Evolutionary conservation across 92 coral and sea anemone species (phyloP).

Genomic region (Hydrozoanthus gracilis): DNA sequence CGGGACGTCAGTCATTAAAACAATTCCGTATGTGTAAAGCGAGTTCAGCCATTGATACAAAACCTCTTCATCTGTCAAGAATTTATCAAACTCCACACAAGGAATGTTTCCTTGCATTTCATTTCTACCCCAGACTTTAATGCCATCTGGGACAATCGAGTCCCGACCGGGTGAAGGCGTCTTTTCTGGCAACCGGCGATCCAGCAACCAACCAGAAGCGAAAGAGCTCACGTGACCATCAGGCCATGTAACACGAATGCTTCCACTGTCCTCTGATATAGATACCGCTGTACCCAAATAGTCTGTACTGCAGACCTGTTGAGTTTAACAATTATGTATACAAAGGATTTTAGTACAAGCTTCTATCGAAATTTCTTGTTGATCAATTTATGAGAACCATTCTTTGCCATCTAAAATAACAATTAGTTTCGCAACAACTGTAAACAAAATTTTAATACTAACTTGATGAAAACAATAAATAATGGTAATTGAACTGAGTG

Average conservation of each 20-base stretch:
- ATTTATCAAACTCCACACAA: constrained; percentile 52
- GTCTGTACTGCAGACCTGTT: neutral
- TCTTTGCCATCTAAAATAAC: too few species aligned
- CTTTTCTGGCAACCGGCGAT: constrained; percentile 58
- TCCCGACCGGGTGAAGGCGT: neutral
- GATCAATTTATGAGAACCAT: too few species aligned
- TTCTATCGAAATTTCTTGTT: too few species aligned
- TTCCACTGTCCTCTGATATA: constrained; percentile 52
- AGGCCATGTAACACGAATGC: constrained; percentile 68
- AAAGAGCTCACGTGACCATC: constrained; percentile 73
- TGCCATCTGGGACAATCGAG: constrained; percentile 38
- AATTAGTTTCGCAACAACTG: too few species aligned
- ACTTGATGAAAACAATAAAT: too few species aligned
- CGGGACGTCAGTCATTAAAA: constrained; percentile 69
- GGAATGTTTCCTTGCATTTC: constrained; percentile 65
- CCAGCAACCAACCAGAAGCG: constrained; percentile 60
- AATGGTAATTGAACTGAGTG: too few species aligned
- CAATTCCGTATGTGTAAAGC: constrained; percentile 68
- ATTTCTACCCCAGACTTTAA: constrained; percentile 67
- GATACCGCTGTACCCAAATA: neutral
- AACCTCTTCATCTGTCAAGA: constrained; percentile 59
- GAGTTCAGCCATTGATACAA: constrained; percentile 71
- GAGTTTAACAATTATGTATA: too few species aligned
- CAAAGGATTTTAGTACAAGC: too few species aligned
- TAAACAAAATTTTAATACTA: too few species aligned